Base-by-base conservation (phyloP, 2,888 invertebrate genomes). In the Orchesella flavescens region DNA sequence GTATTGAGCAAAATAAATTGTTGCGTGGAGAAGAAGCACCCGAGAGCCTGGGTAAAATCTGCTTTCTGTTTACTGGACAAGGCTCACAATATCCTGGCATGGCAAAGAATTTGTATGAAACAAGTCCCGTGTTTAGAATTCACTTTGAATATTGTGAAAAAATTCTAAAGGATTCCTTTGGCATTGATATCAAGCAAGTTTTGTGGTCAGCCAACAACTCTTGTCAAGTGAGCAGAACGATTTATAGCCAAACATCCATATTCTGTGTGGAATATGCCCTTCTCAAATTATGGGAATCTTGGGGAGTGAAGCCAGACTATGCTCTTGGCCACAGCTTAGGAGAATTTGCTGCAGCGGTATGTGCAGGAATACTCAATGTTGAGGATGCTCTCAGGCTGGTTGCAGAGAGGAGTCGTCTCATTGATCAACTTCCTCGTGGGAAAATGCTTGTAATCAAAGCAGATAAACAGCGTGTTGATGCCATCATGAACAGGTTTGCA, bases 301-400 rank as follows among this genome's bases (percentile, higher is more conserved):
- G 84, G 72, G 84, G 86, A 12, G 61, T 84, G 1, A 34, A 61
- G 9, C 84, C 86, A 10, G 83, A 83, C 55, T 73, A 49, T 43
- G 86, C 84, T 0, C 53, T 86, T 24, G 86, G 86, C 10, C 86
- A 86, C 78, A 84, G 84, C 34, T 49, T 86, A 1, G 86, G 86
- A n/a, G 86, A 86, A 61, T 86, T 84, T 53, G 46, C 59, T 3
- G 86, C 86, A 12, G 83, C 84, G 0, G 83, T 83, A n/a, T 68
- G 71, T 44, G 83, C 86, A 12, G 78, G 78, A 61, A 65, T 83
- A 43, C 21, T 86, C 12, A 55, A 21, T 13, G 23, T 86, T 13
- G 80, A 83, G 46, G 84, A 84, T 66, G 86, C 74, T 0, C 12
- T 86, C 5, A 83, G 55, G 57, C 34, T 86, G 10, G 83, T 86